Evolutionary conservation across 1,140 invertebrate genomes (phyloP), one percentile per base, ranked within the genome.

Genomic region (Sinonovacula constricta): DNA sequence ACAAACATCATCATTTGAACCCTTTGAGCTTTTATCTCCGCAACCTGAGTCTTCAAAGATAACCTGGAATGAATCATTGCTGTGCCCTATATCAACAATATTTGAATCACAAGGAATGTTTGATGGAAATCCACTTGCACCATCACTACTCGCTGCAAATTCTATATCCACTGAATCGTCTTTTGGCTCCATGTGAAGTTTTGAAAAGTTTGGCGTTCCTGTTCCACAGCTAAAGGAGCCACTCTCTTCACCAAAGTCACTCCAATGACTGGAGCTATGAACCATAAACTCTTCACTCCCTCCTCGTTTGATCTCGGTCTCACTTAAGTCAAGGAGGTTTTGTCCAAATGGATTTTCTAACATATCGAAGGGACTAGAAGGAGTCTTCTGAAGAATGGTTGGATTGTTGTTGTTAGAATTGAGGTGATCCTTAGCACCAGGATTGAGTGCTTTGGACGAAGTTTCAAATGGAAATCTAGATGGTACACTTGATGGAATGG

Each of bases 1-100:
- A 54, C 49, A 54, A 3, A 80, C 51, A 34, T 80, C 80, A 31
- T 77, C 81, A 63, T 49, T 72, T 22, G 69, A 78, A 62, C 74
- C 74, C 30, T 84, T 81, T 1, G 72, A 69, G 71, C 82, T 85
- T 81, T 82, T 86, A 12, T 86, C 83, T 26, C 76, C 83, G 65
- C 83, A 85, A 3, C 87, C 86, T 5, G 87, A 88, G 67, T 87
- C 85, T 81, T 91, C 92, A 88, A 94, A 94, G 15, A 94, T 92
- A 83, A 94, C 93, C 86, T 92, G 94, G 1, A 85, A 86, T 10
- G 87, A 86, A 62, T 84, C 70, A 54, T 79, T 81, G 0, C 66
- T 45, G 24, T 67, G 66, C 26, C 49, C 59, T 33, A 74, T 31
- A 36, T 28, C 33, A 3, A 65, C 33, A n/a, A n/a, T n/a, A n/a